phyloP scores from a whole-genome alignment of 2,888 invertebrate species.

The Lasioglossum calceatum region DNA sequence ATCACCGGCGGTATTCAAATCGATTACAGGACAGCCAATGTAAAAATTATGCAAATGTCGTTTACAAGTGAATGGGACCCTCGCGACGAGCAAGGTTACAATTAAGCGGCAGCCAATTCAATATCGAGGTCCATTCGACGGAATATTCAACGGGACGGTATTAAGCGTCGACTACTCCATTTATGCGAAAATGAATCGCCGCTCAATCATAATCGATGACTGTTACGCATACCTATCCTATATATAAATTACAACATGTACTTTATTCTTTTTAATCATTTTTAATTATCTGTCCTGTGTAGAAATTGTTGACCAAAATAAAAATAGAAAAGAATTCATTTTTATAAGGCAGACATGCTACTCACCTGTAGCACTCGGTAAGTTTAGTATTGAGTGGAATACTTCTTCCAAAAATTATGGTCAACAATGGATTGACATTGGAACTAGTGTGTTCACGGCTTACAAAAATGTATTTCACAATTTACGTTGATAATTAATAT shows the following conservation, averaged over 20 bases:
- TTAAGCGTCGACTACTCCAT: constrained; percentile 81
- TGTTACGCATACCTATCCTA: neutral
- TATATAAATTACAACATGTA: neutral
- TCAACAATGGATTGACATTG: neutral
- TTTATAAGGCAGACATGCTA: neutral
- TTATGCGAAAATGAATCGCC: constrained; percentile 75
- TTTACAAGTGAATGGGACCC: constrained; percentile 81
- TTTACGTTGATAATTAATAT: neutral
- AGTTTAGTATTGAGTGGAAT: neutral
- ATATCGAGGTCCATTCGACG: constrained; percentile 82
- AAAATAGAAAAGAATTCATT: neutral
- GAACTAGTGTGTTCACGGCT: neutral
- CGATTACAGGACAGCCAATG: constrained; percentile 79
- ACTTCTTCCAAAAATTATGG: neutral
- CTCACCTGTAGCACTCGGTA: neutral
- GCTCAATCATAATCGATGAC: constrained; percentile 31
- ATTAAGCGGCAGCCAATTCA: constrained; percentile 83
- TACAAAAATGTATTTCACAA: neutral
- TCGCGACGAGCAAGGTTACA: constrained; percentile 81
- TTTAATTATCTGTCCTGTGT: too few relatives aligned
- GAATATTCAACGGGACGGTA: constrained; percentile 82
- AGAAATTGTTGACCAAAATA: neutral
- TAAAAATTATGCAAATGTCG: constrained; percentile 84
- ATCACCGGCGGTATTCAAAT: constrained; percentile 74
- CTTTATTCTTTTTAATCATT: neutral